These are phyloP conservation scores for Noctua janthe DNA, from an alignment of 2,888 invertebrate genomes.

Conservation along the genomic window DNA sequence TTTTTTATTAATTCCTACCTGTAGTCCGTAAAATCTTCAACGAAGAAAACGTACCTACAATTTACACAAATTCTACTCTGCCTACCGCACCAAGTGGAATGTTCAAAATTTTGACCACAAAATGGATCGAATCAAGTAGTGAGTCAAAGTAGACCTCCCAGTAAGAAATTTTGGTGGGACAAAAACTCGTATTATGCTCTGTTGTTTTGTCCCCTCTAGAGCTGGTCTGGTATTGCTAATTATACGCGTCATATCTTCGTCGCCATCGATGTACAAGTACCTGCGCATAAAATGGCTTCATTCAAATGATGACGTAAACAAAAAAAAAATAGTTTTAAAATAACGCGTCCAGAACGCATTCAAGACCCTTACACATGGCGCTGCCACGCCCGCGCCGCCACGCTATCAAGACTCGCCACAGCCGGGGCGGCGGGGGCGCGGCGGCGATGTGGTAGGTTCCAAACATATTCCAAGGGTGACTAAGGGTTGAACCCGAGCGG, in stretches of 20 bases:
- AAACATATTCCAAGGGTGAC: neutral
- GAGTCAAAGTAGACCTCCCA: neutral
- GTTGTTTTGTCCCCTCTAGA: neutral
- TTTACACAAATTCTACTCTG: neutral
- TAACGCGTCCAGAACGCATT: neutral
- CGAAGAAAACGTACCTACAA: neutral
- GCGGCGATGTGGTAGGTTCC: neutral
- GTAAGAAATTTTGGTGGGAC: neutral
- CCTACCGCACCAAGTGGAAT: neutral
- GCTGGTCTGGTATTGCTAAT: neutral
- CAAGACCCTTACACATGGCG: neutral
- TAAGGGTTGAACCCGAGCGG: neutral
- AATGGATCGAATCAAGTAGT: neutral
- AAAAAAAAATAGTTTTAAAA: neutral
- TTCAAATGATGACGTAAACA: neutral
- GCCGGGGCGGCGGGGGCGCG: neutral
- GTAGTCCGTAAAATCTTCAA: neutral
- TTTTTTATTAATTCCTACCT: neutral
- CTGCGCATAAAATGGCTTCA: conserved; percentile 24
- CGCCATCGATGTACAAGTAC: conserved; percentile 14
- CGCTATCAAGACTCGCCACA: neutral
- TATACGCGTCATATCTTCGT: neutral
- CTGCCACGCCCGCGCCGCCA: neutral
- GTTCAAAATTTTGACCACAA: neutral
- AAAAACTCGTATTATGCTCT: neutral